Conservation (phyloP, 2,797 vertebrate species). For the Todus mexicanus region DNA sequence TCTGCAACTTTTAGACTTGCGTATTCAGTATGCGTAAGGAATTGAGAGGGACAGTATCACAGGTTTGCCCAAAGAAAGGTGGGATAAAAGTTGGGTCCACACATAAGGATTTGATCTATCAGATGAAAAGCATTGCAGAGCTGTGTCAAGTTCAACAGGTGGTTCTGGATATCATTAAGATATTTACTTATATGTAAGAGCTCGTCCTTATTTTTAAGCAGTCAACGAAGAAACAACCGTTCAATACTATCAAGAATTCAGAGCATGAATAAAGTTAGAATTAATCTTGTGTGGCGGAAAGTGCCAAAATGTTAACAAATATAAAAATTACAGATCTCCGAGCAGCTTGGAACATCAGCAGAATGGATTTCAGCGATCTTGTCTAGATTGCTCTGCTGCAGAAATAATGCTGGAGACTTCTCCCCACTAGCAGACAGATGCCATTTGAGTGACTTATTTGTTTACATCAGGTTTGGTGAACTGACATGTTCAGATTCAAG, state of each 20-base stretch:
- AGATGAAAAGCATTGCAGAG: neutral
- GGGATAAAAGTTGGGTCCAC: neutral
- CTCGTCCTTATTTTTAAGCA: neutral
- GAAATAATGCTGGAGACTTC: neutral
- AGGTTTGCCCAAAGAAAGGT: neutral
- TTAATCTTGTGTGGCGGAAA: neutral
- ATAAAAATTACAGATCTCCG: neutral
- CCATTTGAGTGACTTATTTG: neutral
- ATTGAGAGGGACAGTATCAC: neutral
- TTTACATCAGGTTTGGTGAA: neutral
- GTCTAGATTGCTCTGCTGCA: neutral
- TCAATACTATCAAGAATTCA: neutral
- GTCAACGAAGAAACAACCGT: neutral
- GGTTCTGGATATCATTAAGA: neutral
- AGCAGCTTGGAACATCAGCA: neutral
- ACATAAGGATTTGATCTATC: neutral
- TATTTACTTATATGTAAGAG: neutral
- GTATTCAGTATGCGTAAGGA: neutral
- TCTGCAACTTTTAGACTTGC: neutral
- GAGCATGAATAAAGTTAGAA: neutral
- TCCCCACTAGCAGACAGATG: neutral
- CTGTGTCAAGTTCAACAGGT: neutral
- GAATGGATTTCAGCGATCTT: neutral
- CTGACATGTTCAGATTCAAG: neutral
- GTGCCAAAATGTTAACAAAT: neutral